Evolutionary conservation across 1,140 invertebrate species (phyloP), one percentile per base, ranked within the genome.

Genomic region (Diplogasteroides magnus): DNA sequence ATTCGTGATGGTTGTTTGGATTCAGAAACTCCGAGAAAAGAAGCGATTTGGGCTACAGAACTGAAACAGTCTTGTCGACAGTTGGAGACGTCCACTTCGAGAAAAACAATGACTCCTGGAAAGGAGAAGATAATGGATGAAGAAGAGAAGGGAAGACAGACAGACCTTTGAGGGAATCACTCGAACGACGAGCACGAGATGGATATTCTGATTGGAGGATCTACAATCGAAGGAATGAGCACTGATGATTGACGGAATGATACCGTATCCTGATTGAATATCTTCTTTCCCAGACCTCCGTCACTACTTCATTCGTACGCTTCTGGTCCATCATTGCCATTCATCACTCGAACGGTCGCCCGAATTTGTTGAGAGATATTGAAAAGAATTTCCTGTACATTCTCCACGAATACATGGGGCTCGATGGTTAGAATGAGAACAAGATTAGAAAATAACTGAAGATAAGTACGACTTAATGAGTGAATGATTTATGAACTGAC

Each of bases 271-370:
- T 28, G 15, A n/a, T 68, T 68, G 29, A 23, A 28, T 13, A 13
- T 3, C 13, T 69, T 28, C 25, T 68, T 69, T n/a, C n/a, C n/a
- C 11, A 14, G 29, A 29, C n/a, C n/a, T 11, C 69, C 61, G 13
- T 60, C 74, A 31, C 64, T 60, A 23, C 37, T 58, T 68, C 73
- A 75, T 25, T 64, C 23, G 68, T 72, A 75, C n/a, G 75, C 71
- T 61, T 75, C 59, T 27, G 73, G 68, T 13, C 73, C 74, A 2
- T 68, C n/a, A 2, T 32, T 56, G 31, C 75, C 69, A 1, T 26
- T 28, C 37, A 64, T 27, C 55, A 75, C 56, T 14, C 58, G 14
- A 1, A 75, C 72, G 1, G 55, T 27, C 2, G 68, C 74, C 2
- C 69, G 72, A 1, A 75, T 68, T 15, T 63, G 27, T 23, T 23